These are phyloP conservation scores for Microvelia longipes DNA, from an alignment of 1,140 invertebrate genomes.

Conservation along the genomic window DNA sequence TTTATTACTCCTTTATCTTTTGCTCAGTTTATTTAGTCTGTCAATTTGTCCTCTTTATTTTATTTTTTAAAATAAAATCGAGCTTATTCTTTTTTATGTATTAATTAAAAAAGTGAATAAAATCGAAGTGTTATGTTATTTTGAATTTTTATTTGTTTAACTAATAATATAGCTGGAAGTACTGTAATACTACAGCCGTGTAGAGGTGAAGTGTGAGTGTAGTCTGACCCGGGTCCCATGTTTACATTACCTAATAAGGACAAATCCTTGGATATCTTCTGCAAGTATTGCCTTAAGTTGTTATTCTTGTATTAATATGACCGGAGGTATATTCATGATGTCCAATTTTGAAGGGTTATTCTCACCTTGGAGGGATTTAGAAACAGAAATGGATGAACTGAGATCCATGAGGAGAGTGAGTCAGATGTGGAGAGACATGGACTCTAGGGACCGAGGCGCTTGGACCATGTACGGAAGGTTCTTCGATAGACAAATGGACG, in stretches of 20 bases:
- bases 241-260: not conserved
- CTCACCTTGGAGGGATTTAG: constrained; percentile 6
- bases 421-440: constrained; percentile 11
- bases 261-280: not conserved
- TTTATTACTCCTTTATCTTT: too few species aligned
- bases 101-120: too few species aligned
- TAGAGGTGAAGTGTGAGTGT: not conserved
- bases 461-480: constrained; percentile 11
- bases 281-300: not conserved
- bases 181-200: too few species aligned
- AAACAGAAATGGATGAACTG: constrained; percentile 14
- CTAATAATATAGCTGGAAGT: too few species aligned
- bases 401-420: constrained; percentile 25
- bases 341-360: constrained; percentile 5
- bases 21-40: too few species aligned
- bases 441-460: constrained; percentile 11
- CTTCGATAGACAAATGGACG: not conserved
- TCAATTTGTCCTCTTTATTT: too few species aligned
- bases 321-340: not conserved
- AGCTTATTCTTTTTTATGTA: too few species aligned
- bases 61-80: too few species aligned
- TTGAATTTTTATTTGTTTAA: too few species aligned
- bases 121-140: too few species aligned
- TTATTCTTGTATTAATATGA: not conserved
- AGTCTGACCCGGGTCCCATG: not conserved